Evolutionary conservation across 2,797 vertebrate genomes (phyloP).

Genomic region (Ptychobarbus kaznakovi): DNA sequence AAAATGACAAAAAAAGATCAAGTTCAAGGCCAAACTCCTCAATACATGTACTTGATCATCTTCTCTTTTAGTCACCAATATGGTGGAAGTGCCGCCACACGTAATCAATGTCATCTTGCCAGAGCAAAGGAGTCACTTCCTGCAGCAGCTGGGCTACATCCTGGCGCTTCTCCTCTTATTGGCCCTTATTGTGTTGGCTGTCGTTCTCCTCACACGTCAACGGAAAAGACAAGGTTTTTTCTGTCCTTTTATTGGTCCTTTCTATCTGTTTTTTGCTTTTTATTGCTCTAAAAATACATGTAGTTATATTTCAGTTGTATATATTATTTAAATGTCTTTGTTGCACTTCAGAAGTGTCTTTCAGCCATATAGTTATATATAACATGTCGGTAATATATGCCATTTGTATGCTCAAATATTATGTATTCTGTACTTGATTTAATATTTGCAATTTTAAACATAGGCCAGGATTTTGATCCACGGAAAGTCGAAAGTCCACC

Average conservation of each 20-base stretch:
- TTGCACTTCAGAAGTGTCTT: neutral
- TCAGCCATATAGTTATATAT: neutral
- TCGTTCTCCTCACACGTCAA: constrained; percentile 81
- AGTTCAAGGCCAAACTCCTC: constrained; percentile 6
- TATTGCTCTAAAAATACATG: neutral
- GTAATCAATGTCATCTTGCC: constrained; percentile 93
- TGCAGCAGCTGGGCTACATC: constrained; percentile 91
- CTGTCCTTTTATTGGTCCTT: neutral
- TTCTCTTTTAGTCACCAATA: constrained; percentile 75
- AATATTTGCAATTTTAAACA: constrained; percentile 64
- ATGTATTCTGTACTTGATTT: neutral
- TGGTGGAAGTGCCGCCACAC: constrained; percentile 80
- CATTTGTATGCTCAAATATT: neutral
- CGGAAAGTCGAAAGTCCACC: constrained; percentile 68
- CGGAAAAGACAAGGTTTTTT: constrained; percentile 80
- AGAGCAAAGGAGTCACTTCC: constrained; percentile 85
- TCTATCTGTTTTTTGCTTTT: neutral
- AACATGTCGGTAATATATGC: neutral
- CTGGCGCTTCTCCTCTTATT: constrained; percentile 89
- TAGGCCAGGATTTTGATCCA: constrained; percentile 74
- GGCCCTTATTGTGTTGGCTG: constrained; percentile 82
- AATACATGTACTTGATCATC: constrained; percentile 16
- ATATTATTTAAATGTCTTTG: neutral
- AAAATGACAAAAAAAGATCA: neutral
- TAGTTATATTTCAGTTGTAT: neutral